phyloP scores from a whole-genome alignment of 2,113 vertebrate species.

The Sinocyclocheilus grahami region DNA sequence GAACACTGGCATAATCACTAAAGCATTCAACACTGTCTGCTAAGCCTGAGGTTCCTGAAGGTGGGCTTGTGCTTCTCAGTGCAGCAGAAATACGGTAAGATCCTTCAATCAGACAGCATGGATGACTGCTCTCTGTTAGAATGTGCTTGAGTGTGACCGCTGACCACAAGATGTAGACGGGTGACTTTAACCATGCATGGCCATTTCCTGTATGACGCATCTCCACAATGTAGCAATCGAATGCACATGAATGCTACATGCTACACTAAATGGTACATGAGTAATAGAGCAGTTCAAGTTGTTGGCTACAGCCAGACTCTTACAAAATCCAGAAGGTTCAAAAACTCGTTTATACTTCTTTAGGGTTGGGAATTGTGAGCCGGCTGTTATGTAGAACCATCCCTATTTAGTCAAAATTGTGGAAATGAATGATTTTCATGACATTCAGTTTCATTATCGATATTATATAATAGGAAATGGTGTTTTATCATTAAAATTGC shows the following conservation, averaged over 20 bases:
- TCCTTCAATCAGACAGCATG: slow-evolving; percentile 15
- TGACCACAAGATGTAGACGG: not conserved
- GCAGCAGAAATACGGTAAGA: slow-evolving; percentile 37
- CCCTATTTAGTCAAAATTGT: not conserved
- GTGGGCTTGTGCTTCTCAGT: slow-evolving; percentile 34
- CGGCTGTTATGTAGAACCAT: not conserved
- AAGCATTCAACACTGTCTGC: slow-evolving; percentile 52
- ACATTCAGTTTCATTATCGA: too few relatives aligned
- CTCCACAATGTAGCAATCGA: not conserved
- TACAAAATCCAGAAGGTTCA: not conserved
- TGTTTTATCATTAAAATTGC: too few relatives aligned
- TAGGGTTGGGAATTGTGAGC: not conserved
- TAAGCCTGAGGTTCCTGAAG: slow-evolving; percentile 46
- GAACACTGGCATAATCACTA: slow-evolving; percentile 47
- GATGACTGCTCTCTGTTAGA: slow-evolving; percentile 32
- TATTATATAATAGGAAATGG: too few relatives aligned
- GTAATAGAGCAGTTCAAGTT: not conserved
- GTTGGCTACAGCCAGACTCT: not conserved
- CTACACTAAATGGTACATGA: not conserved
- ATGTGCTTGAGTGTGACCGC: slow-evolving; percentile 9
- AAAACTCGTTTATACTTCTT: not conserved
- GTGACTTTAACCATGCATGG: not conserved
- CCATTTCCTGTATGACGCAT: not conserved
- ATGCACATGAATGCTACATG: not conserved
- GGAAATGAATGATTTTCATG: not conserved